phyloP scores from a whole-genome alignment of 1,140 invertebrate genomes.

The Antheraea pernyi region DNA sequence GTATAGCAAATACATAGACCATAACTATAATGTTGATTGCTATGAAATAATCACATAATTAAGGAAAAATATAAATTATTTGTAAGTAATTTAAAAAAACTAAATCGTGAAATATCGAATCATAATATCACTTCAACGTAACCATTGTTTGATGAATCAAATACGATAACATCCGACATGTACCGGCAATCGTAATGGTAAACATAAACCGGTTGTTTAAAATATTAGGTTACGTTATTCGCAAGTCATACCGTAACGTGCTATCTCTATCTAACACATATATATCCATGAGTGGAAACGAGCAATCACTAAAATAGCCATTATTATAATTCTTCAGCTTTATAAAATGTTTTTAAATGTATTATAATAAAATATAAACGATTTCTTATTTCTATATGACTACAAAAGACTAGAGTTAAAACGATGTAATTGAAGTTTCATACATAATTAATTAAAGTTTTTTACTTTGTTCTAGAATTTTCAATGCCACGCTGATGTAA shows the following conservation, averaged over 20 bases:
- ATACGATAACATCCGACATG: constrained; percentile 25
- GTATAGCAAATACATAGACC: too few species aligned
- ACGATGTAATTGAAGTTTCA: too few species aligned
- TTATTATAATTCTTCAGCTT: neutral
- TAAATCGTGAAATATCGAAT: neutral
- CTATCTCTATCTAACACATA: neutral
- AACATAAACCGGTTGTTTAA: constrained; percentile 5
- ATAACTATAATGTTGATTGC: too few species aligned
- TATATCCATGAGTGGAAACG: neutral
- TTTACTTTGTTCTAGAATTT: neutral
- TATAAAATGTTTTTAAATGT: neutral
- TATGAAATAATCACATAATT: too few species aligned
- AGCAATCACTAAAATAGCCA: neutral
- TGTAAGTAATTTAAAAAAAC: too few species aligned
- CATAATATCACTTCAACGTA: neutral
- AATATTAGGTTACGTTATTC: constrained; percentile 10
- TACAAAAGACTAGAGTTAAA: too few species aligned
- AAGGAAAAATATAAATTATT: too few species aligned
- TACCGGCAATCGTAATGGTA: neutral
- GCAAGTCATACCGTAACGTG: neutral
- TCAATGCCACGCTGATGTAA: neutral
- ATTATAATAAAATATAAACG: neutral
- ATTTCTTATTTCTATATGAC: too few species aligned
- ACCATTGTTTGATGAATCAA: constrained; percentile 30
- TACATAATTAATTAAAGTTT: neutral